Conservation (phyloP, 2,797 vertebrate species). For the Gila robusta region DNA sequence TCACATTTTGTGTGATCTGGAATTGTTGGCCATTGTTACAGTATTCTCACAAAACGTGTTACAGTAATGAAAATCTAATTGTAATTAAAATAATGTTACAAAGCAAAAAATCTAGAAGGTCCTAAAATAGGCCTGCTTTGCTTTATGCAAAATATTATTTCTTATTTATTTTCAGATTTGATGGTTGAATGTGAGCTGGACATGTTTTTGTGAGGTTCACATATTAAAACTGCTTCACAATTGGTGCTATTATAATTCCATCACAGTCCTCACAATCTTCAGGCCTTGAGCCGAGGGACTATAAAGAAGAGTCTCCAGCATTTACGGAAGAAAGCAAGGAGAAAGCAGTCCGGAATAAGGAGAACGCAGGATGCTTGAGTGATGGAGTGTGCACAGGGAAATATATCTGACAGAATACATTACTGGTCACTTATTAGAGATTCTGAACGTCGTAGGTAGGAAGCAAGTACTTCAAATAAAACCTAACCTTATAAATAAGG, state of each 20-base stretch:
- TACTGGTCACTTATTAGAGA: background rate
- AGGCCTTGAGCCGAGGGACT: background rate
- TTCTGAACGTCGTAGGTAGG: background rate
- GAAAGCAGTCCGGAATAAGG: constrained; percentile 5
- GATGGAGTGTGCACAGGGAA: constrained; percentile 31
- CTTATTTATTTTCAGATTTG: background rate
- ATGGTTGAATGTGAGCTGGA: background rate
- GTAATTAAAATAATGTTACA: background rate
- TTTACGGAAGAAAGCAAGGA: constrained; percentile 11
- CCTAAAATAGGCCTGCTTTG: background rate
- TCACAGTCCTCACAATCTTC: background rate
- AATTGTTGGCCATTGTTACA: background rate
- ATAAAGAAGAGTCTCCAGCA: constrained; percentile 5
- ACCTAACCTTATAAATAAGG: no score
- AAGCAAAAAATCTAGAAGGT: background rate
- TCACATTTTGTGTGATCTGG: background rate
- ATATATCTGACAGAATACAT: constrained; percentile 30
- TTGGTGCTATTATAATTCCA: constrained; percentile 2
- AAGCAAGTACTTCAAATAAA: background rate
- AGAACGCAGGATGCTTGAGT: constrained; percentile 18
- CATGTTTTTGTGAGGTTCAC: background rate
- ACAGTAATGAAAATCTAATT: background rate
- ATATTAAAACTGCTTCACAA: background rate
- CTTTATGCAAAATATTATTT: background rate
- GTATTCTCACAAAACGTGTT: no score